phyloP scores from a whole-genome alignment of 1,140 invertebrate species.

The Meloidogyne floridensis region DNA sequence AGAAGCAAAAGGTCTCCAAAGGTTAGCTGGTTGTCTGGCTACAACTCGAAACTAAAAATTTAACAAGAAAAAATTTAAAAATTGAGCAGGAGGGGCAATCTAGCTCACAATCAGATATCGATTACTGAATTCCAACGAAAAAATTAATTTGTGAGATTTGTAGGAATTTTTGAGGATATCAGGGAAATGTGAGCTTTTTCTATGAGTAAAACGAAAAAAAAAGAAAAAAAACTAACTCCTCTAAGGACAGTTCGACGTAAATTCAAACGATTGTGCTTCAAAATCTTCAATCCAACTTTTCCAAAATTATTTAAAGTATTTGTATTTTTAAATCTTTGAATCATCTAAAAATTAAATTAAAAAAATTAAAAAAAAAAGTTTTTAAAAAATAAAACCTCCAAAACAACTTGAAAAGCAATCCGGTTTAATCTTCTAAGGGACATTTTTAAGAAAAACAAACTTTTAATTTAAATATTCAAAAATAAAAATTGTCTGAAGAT shows the following conservation, averaged over 20 bases:
- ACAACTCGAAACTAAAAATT: background rate
- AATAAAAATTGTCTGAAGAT: too few relatives aligned
- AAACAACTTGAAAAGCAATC: conserved; percentile 20
- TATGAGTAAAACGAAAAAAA: background rate
- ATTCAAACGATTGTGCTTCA: background rate
- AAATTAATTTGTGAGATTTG: too few relatives aligned
- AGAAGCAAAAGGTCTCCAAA: conserved; percentile 31
- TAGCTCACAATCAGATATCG: too few relatives aligned
- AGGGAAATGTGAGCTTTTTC: too few relatives aligned
- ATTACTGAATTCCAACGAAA: too few relatives aligned
- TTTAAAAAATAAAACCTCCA: conserved; percentile 14
- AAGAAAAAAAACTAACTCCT: background rate
- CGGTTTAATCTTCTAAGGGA: conserved; percentile 25
- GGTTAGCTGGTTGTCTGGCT: background rate
- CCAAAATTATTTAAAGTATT: background rate
- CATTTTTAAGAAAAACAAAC: background rate
- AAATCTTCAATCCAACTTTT: conserved; percentile 12
- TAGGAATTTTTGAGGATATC: too few relatives aligned
- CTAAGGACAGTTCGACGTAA: background rate
- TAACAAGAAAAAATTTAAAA: background rate
- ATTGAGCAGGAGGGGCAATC: background rate
- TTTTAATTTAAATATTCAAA: background rate
- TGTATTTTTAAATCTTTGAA: background rate
- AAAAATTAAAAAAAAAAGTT: background rate
- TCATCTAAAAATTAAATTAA: conserved; percentile 18